A percentile compares a stretch with the other conserved stretches of the same genome.
Evolutionary conservation across 2,888 invertebrate species (phyloP).

Genomic region (Troilus luridus): DNA sequence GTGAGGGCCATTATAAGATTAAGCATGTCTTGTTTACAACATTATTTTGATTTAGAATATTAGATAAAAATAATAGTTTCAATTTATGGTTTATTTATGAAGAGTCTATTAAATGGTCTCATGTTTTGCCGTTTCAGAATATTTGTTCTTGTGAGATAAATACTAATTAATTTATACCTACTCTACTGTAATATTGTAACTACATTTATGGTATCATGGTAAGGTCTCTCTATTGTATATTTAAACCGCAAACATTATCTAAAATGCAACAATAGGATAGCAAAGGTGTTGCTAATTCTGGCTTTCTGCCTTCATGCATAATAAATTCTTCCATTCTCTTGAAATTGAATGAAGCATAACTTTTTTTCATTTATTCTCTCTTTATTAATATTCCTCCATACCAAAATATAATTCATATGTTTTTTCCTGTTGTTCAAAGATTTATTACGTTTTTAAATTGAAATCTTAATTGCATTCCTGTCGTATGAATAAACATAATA

Average conservation of each 20-base stretch:
- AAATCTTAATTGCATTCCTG: not conserved
- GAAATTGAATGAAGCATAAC: not conserved
- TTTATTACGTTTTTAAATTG: not conserved
- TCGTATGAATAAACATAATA: not conserved
- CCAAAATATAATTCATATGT: not conserved
- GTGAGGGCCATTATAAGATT: too few species aligned
- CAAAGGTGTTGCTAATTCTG: not conserved
- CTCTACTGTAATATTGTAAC: not conserved
- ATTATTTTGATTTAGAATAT: not conserved
- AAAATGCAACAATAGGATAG: not conserved
- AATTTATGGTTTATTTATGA: not conserved
- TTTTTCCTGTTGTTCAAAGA: not conserved
- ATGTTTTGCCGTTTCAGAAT: not conserved
- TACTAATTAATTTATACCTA: not conserved
- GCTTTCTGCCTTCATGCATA: conserved; percentile 12
- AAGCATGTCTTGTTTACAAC: not conserved
- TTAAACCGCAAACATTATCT: not conserved
- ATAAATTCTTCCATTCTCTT: not conserved
- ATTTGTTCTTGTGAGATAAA: not conserved
- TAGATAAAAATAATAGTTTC: not conserved
- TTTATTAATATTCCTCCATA: not conserved
- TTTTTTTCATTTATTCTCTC: not conserved
- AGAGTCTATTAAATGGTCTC: not conserved
- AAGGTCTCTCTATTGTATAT: not conserved
- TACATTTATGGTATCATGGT: not conserved